Base-by-base conservation (phyloP, 2,113 vertebrate genomes). In the Atherinomorus stipes region DNA sequence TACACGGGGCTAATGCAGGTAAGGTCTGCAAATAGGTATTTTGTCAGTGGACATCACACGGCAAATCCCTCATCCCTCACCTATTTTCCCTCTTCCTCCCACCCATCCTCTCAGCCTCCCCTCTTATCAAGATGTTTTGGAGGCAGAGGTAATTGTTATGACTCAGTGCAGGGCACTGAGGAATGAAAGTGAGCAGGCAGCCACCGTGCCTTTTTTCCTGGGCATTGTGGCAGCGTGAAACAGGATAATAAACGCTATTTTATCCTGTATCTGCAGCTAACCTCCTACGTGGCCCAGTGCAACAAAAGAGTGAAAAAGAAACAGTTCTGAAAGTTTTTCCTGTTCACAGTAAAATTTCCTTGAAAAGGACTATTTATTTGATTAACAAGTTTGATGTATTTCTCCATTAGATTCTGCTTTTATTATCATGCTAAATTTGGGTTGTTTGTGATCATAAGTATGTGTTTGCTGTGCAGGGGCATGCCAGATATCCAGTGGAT, bases 401-500 rank as follows among this genome's bases (percentile, higher is more conserved):
- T 51, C 28, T 58, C 69, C 22, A 66, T 6, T 21, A 21, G 22
- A 38, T 62, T 74, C 40, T 54, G 34, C 62, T 59, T 21, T 56
- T 52, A 37, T 58, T 16, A 25, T 66, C 21, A 11, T 31, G 58
- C 57, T n/a, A n/a, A n/a, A n/a, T 77, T 70, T 60, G 28, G n/a
- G 53, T 64, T 28, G 34, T 50, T 56, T 26, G 60, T 65, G 49
- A 54, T 65, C 34, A 15, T 44, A 3, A 50, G 34, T 66, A 22
- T 64, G 19, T 71, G 54, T 68, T 38, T 68, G 86, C 11, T 90
- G 34, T 85, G 3, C 90, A 99, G 98, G 64, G 98, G 98, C 12
- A 97, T 96, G 84, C 96, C 96, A 0, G 97, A 99, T 76, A 99
- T 99, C 90, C 97, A 99, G 84, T 99, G 98, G 98, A 98, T 96